Conservation (phyloP, 2,113 vertebrate genomes). For the Actenoides hombroni region DNA sequence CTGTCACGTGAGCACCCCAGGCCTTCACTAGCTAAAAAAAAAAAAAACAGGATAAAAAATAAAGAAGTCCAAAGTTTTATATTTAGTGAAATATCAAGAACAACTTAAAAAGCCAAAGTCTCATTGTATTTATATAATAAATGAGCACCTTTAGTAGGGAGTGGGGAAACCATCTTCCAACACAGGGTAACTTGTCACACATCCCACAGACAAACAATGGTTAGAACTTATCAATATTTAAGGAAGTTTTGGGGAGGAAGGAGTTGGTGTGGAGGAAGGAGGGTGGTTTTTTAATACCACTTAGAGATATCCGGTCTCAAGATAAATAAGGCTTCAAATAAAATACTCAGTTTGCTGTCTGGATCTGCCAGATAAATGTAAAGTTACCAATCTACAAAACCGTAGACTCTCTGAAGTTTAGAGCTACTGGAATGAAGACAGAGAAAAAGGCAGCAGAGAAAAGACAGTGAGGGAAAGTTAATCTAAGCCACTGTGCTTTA, state of each 20-base stretch:
- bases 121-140: neutral
- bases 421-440: neutral
- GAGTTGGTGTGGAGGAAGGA: neutral
- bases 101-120: neutral
- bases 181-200: neutral
- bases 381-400: neutral
- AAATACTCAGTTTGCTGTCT: neutral
- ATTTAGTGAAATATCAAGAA: neutral
- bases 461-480: neutral
- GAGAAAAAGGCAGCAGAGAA: neutral
- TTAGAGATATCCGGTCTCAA: neutral
- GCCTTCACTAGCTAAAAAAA: constrained; percentile 86
- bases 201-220: neutral
- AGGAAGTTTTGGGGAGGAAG: neutral
- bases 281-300: neutral
- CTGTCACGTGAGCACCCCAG: constrained; percentile 92
- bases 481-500: neutral
- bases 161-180: neutral
- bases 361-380: neutral
- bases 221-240: neutral
- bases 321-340: neutral
- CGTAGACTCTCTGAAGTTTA: too few relatives aligned
- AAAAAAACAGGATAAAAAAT: neutral
- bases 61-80: neutral
- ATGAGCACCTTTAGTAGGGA: neutral